phyloP scores from a whole-genome alignment of 2,113 vertebrate genomes.

The Empidonax alnorum region DNA sequence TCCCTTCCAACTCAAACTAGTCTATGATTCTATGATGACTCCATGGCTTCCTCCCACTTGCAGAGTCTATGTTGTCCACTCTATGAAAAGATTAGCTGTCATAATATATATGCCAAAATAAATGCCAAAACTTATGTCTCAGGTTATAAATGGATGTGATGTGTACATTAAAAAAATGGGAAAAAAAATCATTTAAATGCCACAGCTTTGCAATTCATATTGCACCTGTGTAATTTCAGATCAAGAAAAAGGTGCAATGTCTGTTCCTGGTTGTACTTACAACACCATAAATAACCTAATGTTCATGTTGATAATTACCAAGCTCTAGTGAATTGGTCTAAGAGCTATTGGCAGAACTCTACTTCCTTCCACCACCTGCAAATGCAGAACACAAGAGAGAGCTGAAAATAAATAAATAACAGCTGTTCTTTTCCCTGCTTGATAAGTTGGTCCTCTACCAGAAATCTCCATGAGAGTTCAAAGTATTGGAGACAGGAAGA shows the following conservation, averaged over 20 bases:
- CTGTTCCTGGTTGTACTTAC: not conserved
- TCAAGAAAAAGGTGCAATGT: not conserved
- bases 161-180: not conserved
- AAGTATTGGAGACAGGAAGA: not conserved
- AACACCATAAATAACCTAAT: not conserved
- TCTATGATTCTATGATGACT: not conserved
- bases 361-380: slow-evolving; percentile 24
- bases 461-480: not conserved
- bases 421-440: slow-evolving; percentile 8
- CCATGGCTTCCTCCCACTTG: not conserved
- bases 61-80: not conserved
- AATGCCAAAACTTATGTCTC: not conserved
- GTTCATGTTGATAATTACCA: not conserved
- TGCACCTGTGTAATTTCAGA: not conserved
- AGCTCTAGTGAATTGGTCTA: not conserved
- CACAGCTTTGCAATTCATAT: not conserved
- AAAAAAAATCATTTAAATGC: not conserved
- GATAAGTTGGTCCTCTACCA: not conserved
- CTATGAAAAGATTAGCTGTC: not conserved
- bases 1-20: not conserved
- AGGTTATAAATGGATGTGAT: not conserved
- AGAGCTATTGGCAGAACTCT: not conserved
- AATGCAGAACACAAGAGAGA: not conserved
- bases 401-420: slow-evolving; percentile 15
- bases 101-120: not conserved